Conservation (phyloP, 1,140 invertebrate species). For the Drosophila triauraria region DNA sequence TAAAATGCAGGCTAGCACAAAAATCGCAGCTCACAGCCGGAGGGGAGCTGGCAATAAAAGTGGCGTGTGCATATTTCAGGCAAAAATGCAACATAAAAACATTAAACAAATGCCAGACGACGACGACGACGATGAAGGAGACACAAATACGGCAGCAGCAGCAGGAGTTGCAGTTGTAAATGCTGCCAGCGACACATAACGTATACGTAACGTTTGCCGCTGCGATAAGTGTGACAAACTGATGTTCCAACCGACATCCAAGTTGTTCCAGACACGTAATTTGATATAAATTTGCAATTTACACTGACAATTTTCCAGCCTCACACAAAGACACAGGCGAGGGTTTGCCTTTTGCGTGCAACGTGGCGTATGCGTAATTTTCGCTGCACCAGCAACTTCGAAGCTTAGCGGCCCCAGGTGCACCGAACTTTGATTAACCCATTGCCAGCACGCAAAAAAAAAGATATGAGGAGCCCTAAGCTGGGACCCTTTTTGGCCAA, state of each 20-base stretch:
- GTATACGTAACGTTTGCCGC: slow-evolving; percentile 42
- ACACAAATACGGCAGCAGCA: slow-evolving; percentile 9
- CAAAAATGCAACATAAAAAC: slow-evolving; percentile 74
- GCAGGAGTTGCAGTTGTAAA: slow-evolving; percentile 8
- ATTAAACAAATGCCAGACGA: slow-evolving; percentile 78
- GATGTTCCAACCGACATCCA: slow-evolving; percentile 29
- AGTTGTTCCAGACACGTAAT: slow-evolving; percentile 44
- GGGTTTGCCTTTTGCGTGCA: slow-evolving; percentile 41
- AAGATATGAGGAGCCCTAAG: slow-evolving; percentile 14
- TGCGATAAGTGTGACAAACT: slow-evolving; percentile 72
- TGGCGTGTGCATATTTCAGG: slow-evolving; percentile 76
- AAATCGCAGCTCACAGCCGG: slow-evolving; percentile 43
- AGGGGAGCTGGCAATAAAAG: slow-evolving; percentile 67
- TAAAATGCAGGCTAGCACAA: slow-evolving; percentile 68
- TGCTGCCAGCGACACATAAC: slow-evolving; percentile 43
- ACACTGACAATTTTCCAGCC: slow-evolving; percentile 63
- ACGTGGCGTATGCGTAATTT: slow-evolving; percentile 74
- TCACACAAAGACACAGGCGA: neutral
- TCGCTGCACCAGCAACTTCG: slow-evolving; percentile 22
- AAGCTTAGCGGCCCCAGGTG: slow-evolving; percentile 59
- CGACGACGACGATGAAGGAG: slow-evolving; percentile 11
- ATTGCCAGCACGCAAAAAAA: neutral
- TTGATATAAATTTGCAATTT: slow-evolving; percentile 77
- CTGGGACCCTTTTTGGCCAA: slow-evolving; percentile 20
- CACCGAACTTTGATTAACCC: slow-evolving; percentile 75